Percentiles rank a stretch among this genome's conserved stretches.
Evolutionary conservation across 2,888 invertebrate species (phyloP).

Genomic region (Calephelis perditalis): DNA sequence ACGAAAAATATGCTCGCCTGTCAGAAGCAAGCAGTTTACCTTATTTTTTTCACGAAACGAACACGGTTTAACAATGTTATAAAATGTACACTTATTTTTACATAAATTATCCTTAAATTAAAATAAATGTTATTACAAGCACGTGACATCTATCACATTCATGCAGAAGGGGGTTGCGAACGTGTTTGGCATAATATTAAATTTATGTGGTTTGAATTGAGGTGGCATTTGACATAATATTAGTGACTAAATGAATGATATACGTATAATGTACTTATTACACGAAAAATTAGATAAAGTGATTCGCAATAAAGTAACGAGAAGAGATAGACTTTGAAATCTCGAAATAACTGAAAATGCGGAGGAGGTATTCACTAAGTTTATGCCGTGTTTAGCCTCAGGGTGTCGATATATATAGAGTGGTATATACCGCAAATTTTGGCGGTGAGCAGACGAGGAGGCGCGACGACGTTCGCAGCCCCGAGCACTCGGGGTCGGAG

Average conservation of each 20-base stretch:
- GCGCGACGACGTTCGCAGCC: slow-evolving; percentile 72
- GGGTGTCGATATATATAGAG: slow-evolving; percentile 43
- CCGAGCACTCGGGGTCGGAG: slow-evolving; percentile 74
- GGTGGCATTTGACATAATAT: slow-evolving; percentile 18
- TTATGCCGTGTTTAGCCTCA: slow-evolving; percentile 33
- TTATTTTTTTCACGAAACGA: no score
- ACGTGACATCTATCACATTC: slow-evolving; percentile 69
- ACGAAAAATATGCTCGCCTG: no score
- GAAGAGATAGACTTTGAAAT: no score
- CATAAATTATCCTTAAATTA: slow-evolving; percentile 4
- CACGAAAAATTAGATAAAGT: no score
- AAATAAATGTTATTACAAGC: slow-evolving; percentile 28
- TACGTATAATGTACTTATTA: no score
- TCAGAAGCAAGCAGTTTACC: no score
- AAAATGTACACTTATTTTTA: neutral
- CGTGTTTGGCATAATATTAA: slow-evolving; percentile 41
- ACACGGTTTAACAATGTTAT: slow-evolving; percentile 11
- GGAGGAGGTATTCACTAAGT: neutral
- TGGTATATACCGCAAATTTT: slow-evolving; percentile 62
- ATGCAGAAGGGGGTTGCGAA: slow-evolving; percentile 78
- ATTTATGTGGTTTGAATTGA: slow-evolving; percentile 2
- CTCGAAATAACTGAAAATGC: neutral
- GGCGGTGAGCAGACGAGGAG: slow-evolving; percentile 47
- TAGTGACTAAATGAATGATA: slow-evolving; percentile 14
- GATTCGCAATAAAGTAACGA: no score